A percentile compares a stretch with the other conserved stretches of the same genome.
phyloP scores from a whole-genome alignment of 2,797 vertebrate genomes.

The Urocyon cinereoargenteus region DNA sequence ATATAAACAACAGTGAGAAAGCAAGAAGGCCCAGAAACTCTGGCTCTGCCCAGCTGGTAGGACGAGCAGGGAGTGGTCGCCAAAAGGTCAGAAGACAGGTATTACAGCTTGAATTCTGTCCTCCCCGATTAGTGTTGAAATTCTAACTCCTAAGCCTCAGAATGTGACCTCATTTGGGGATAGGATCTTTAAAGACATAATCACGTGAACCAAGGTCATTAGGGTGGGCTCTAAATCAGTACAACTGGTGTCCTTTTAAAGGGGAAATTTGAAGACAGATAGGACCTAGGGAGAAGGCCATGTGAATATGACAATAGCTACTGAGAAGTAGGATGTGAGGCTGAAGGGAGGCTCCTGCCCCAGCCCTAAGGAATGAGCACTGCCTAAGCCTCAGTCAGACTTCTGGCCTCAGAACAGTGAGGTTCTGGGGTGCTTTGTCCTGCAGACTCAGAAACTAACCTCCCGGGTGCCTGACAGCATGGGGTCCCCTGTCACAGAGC shows the following conservation, averaged over 20 bases:
- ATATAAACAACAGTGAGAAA: not conserved
- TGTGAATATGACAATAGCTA: fast-evolving
- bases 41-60: fast-evolving
- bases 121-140: not conserved
- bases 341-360: not conserved
- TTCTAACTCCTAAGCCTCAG: too few species aligned
- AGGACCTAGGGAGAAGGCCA: not conserved
- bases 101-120: too few species aligned
- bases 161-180: not conserved
- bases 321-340: not conserved
- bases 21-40: not conserved
- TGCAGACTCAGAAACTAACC: not conserved
- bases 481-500: fast-evolving
- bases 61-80: fast-evolving
- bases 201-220: not conserved
- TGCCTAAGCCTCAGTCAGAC: not conserved
- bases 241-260: not conserved
- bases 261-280: not conserved
- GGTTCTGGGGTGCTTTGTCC: not conserved
- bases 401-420: not conserved
- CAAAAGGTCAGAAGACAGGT: not conserved
- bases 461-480: too few species aligned
- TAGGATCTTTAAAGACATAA: not conserved
- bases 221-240: not conserved
- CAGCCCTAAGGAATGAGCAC: not conserved